Conservation (phyloP, 2,113 vertebrate genomes). For the Ahaetulla prasina region DNA sequence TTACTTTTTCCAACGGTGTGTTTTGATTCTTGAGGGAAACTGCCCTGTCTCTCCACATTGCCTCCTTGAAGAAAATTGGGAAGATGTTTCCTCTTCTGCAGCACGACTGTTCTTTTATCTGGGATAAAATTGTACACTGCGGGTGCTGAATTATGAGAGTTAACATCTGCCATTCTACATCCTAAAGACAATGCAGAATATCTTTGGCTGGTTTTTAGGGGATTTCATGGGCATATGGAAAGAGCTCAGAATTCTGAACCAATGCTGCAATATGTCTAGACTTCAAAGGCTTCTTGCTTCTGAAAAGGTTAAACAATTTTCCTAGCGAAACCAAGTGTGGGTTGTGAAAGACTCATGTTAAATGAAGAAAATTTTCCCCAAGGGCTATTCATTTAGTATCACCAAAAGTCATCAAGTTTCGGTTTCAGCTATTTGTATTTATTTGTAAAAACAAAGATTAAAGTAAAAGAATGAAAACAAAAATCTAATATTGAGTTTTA, state of each 20-base stretch:
- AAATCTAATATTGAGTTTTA: constrained; percentile 69
- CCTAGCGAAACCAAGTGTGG: constrained; percentile 95
- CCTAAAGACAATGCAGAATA: neutral
- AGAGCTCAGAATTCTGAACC: constrained; percentile 28
- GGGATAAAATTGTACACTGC: neutral
- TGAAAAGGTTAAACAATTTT: constrained; percentile 96
- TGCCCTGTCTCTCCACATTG: neutral
- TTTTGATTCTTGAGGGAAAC: neutral
- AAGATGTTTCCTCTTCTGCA: neutral
- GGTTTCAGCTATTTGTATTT: constrained; percentile 96
- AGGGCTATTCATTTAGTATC: constrained; percentile 91
- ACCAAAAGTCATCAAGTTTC: constrained; percentile 97
- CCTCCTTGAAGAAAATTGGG: neutral
- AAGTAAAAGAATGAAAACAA: constrained; percentile 76
- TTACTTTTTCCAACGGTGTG: neutral
- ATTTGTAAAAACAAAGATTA: constrained; percentile 96
- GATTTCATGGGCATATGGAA: constrained; percentile 12
- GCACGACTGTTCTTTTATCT: neutral
- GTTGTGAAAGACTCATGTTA: constrained; percentile 91
- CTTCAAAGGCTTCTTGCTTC: constrained; percentile 71
- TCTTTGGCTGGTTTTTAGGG: neutral
- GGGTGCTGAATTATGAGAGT: neutral
- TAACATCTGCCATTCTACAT: neutral
- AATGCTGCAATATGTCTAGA: constrained; percentile 41
- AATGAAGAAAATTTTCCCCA: constrained; percentile 93